Evolutionary conservation across 2,113 vertebrate genomes (phyloP).

Genomic region (Oxygymnocypris stewartii): DNA sequence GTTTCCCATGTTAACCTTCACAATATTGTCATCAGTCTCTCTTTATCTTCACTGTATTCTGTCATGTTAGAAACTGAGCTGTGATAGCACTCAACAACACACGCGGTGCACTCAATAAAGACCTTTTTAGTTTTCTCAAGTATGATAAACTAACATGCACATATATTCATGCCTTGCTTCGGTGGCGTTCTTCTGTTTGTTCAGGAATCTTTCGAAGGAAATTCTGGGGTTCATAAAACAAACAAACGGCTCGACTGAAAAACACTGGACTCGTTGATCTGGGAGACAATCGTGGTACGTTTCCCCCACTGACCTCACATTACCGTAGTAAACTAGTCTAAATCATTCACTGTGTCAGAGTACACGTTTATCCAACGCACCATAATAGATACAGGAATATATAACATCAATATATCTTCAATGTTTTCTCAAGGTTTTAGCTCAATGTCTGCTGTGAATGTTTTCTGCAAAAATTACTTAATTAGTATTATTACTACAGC

Average conservation of each 20-base stretch:
- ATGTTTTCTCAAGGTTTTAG: not conserved
- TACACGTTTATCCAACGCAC: not conserved
- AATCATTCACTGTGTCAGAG: not conserved
- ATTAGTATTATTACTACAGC: not conserved
- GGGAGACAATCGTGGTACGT: not conserved
- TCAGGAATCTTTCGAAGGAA: not conserved
- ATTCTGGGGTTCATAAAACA: not conserved
- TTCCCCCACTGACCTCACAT: not conserved
- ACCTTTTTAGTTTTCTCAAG: not conserved
- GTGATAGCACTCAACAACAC: slow-evolving; percentile 72
- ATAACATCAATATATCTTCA: not conserved
- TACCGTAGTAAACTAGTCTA: not conserved
- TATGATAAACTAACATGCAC: not conserved
- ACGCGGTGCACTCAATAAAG: not conserved
- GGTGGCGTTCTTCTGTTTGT: not conserved
- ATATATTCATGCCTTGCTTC: not conserved
- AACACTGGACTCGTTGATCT: not conserved
- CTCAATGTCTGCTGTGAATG: not conserved
- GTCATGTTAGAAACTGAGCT: slow-evolving; percentile 69
- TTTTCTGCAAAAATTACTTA: not conserved
- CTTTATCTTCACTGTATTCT: slow-evolving; percentile 62
- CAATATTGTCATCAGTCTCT: not conserved
- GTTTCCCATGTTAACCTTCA: no score
- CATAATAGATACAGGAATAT: not conserved
- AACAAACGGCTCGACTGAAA: not conserved